Evolutionary conservation across 2,888 invertebrate genomes (phyloP).

Genomic region (Strigamia crassipes): DNA sequence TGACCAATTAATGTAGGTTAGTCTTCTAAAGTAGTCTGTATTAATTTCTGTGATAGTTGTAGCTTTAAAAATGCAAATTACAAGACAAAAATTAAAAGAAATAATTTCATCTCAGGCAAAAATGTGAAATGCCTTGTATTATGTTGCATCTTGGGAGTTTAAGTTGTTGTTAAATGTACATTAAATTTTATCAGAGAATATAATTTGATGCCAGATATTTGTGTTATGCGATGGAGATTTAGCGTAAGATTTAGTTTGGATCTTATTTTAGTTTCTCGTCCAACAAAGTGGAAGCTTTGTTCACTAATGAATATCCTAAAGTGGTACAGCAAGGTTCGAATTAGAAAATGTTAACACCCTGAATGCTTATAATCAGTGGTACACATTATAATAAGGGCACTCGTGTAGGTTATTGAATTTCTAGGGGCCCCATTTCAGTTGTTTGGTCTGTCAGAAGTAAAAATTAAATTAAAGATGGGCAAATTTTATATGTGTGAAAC

Average conservation of each 20-base stretch:
- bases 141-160: conserved; percentile 16
- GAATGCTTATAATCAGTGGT: too few relatives aligned
- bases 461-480: too few relatives aligned
- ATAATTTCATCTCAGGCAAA: not conserved
- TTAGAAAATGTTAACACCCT: too few relatives aligned
- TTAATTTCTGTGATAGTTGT: conserved; percentile 15
- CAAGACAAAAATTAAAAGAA: conserved; percentile 3
- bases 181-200: not conserved
- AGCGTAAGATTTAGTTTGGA: not conserved
- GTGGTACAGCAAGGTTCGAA: too few relatives aligned
- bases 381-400: too few relatives aligned
- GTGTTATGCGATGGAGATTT: not conserved
- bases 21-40: not conserved
- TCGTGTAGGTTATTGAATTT: too few relatives aligned
- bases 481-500: too few relatives aligned
- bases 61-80: not conserved
- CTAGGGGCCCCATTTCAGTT: too few relatives aligned
- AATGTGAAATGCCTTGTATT: not conserved
- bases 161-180: not conserved
- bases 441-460: too few relatives aligned
- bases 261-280: not conserved
- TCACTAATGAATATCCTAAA: not conserved
- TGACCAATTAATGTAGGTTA: not conserved
- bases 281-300: conserved; percentile 9
- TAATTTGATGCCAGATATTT: not conserved